Conservation (phyloP, 1,140 invertebrate genomes). For the Anagrus nilaparvatae region DNA sequence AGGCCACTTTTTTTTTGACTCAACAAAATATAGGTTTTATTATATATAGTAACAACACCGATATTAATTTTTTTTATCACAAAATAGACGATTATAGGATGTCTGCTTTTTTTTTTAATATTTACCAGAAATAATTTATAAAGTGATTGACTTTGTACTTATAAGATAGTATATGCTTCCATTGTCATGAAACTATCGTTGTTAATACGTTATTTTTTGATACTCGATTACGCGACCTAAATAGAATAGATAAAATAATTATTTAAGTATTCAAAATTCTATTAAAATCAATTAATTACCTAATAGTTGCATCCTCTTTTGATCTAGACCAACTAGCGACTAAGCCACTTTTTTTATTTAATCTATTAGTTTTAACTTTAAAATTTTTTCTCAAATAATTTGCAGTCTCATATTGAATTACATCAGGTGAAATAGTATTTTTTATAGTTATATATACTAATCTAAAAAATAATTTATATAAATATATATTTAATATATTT, state of each 20-base stretch:
- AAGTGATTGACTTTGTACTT: not conserved
- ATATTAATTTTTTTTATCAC: slow-evolving; percentile 10
- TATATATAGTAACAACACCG: slow-evolving; percentile 12
- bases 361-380: slow-evolving; percentile 26
- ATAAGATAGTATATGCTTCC: not conserved
- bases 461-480: slow-evolving; percentile 18
- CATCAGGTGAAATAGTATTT: slow-evolving; percentile 33
- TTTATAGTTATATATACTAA: slow-evolving; percentile 30
- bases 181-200: slow-evolving; percentile 31
- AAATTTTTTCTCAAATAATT: slow-evolving; percentile 18
- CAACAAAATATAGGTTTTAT: too few species aligned
- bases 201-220: slow-evolving; percentile 30
- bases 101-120: not conserved
- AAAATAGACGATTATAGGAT: slow-evolving; percentile 4
- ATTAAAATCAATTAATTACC: slow-evolving; percentile 20
- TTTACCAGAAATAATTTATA: not conserved
- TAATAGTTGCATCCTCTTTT: slow-evolving; percentile 36
- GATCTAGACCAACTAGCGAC: slow-evolving; percentile 38
- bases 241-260: not conserved
- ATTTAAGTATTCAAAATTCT: not conserved
- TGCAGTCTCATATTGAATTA: slow-evolving; percentile 26
- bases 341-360: slow-evolving; percentile 28
- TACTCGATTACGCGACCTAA: slow-evolving; percentile 26
- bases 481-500: slow-evolving; percentile 4
- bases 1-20: too few species aligned